Percentiles rank a stretch among this genome's conserved stretches.
Evolutionary conservation across 2,888 invertebrate genomes (phyloP).

Genomic region (Listrodromus nycthemerus): DNA sequence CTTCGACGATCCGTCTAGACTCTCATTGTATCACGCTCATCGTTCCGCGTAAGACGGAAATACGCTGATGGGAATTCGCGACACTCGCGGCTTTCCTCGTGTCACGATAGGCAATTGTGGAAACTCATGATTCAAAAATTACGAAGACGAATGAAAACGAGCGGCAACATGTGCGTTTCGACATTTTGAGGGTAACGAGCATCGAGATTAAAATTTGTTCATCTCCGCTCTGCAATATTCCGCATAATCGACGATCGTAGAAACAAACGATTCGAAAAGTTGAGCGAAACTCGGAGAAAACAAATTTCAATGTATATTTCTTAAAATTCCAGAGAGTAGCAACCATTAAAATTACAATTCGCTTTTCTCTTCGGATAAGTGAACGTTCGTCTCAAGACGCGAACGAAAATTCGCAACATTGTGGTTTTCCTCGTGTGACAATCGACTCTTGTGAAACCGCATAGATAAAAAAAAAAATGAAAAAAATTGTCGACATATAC

Average conservation of each 20-base stretch:
- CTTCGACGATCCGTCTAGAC: constrained; percentile 24
- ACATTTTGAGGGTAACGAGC: too few relatives aligned
- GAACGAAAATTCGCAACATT: constrained; percentile 10
- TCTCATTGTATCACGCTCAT: neutral
- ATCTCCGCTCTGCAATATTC: too few relatives aligned
- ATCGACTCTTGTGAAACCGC: neutral
- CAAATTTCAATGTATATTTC: neutral
- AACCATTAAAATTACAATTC: too few relatives aligned
- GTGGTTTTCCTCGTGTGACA: constrained; percentile 3
- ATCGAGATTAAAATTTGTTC: too few relatives aligned
- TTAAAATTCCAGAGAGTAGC: too few relatives aligned
- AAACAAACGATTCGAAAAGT: neutral
- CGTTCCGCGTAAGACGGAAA: constrained; percentile 3
- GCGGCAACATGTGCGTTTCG: too few relatives aligned
- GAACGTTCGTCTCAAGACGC: too few relatives aligned
- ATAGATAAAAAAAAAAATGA: neutral
- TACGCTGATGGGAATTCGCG: constrained; percentile 11
- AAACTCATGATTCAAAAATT: neutral
- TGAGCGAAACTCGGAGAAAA: neutral
- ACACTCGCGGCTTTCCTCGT: constrained; percentile 3
- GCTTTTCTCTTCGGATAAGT: too few relatives aligned
- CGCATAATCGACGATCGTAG: neutral
- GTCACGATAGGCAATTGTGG: neutral
- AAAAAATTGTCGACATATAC: neutral
- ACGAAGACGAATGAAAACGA: neutral